Conservation (phyloP, 2,888 invertebrate genomes). For the Callimorpha dominula region DNA sequence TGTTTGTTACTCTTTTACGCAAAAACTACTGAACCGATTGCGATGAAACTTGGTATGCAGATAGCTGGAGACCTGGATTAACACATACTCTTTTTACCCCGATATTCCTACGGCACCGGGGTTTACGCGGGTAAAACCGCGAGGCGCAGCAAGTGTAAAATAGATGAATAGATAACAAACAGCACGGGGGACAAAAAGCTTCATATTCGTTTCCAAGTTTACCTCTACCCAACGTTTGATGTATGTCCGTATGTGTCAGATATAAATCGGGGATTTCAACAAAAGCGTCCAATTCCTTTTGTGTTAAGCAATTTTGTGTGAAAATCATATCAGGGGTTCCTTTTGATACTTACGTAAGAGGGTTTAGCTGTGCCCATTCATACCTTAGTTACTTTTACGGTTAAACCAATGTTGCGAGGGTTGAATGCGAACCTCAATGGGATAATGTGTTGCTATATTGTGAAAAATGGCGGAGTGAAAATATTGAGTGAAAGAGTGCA, state of each 20-base stretch:
- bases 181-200: conserved; percentile 15
- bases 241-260: conserved; percentile 42
- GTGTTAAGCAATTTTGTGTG: conserved; percentile 64
- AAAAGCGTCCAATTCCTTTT: conserved; percentile 57
- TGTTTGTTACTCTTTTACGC: too few species aligned
- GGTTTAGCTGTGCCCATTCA: conserved; percentile 68
- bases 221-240: conserved; percentile 5
- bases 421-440: conserved; percentile 35
- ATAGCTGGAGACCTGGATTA: too few species aligned
- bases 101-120: too few species aligned
- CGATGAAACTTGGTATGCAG: too few species aligned
- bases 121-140: too few species aligned
- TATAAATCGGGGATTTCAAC: conserved; percentile 52
- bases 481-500: conserved; percentile 41
- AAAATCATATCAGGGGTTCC: conserved; percentile 65
- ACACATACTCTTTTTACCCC: too few species aligned
- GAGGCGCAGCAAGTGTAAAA: too few species aligned
- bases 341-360: conserved; percentile 62
- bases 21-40: too few species aligned
- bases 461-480: conserved; percentile 28
- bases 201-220: conserved; percentile 19
- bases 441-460: conserved; percentile 36
- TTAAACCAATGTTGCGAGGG: conserved; percentile 52
- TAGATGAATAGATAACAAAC: neutral
- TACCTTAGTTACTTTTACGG: conserved; percentile 67